phyloP scores from a whole-genome alignment of 2,113 vertebrate genomes.

The Mustela nigripes region DNA sequence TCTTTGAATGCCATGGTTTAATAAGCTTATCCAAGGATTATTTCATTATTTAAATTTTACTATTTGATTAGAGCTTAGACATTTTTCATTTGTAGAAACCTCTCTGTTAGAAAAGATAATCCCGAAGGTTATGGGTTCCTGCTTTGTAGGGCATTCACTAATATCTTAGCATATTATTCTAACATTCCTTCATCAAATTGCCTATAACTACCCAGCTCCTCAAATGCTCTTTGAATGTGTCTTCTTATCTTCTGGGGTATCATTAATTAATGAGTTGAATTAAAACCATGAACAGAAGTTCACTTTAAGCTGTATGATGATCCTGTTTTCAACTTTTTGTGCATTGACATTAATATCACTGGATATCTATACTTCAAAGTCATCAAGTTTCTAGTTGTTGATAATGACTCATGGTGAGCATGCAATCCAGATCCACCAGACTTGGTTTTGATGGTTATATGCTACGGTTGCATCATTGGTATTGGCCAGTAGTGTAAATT shows the following conservation, averaged over 20 bases:
- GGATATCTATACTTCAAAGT: background rate
- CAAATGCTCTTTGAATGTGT: background rate
- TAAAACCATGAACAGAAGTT: background rate
- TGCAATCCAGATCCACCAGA: background rate
- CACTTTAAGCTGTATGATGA: background rate
- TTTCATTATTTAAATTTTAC: slow-evolving; percentile 1
- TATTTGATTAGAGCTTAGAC: background rate
- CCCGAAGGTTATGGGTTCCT: background rate
- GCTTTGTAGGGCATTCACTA: background rate
- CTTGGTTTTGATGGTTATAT: background rate
- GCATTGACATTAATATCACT: background rate
- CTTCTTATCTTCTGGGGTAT: background rate
- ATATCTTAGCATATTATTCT: background rate
- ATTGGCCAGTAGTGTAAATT: background rate
- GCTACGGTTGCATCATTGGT: background rate
- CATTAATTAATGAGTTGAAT: background rate
- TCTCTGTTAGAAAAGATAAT: background rate
- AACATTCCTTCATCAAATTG: background rate
- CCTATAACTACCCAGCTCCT: background rate
- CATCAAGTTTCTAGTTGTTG: background rate
- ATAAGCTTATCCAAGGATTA: background rate
- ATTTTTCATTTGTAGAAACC: background rate
- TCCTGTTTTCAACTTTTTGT: background rate
- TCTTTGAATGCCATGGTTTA: background rate
- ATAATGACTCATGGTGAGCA: background rate